A percentile compares a stretch with the other conserved stretches of the same genome.
Evolutionary conservation across 2,113 vertebrate species (phyloP).

Genomic region (Lophochroa leadbeateri): DNA sequence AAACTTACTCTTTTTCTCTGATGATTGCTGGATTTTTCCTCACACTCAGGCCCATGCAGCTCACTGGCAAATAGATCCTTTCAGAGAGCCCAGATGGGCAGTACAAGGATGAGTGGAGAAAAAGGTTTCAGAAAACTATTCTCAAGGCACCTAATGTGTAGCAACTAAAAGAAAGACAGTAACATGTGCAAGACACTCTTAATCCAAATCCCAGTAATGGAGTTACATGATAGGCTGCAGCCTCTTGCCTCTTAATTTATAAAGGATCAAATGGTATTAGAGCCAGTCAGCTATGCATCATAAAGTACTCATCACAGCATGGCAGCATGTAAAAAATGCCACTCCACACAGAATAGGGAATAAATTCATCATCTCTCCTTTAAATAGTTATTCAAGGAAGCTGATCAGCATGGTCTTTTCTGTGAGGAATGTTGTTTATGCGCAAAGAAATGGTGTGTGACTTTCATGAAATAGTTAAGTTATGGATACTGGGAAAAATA

Average conservation of each 20-base stretch:
- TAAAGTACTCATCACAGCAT: conserved; percentile 19
- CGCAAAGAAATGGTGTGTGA: conserved; percentile 3
- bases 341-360: not conserved
- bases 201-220: conserved; percentile 66
- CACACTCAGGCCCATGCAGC: not conserved
- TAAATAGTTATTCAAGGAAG: not conserved
- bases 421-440: not conserved
- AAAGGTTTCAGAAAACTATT: not conserved
- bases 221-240: conserved; percentile 23
- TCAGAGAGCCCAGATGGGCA: not conserved
- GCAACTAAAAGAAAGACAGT: conserved; percentile 8
- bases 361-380: conserved; percentile 1
- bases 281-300: conserved; percentile 4
- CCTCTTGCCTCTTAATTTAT: conserved; percentile 49
- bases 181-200: conserved; percentile 24
- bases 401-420: not conserved
- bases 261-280: conserved; percentile 53
- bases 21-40: not conserved
- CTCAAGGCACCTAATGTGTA: not conserved
- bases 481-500: not conserved
- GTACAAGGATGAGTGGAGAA: not conserved
- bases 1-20: not conserved
- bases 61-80: not conserved
- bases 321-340: not conserved
- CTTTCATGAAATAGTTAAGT: not conserved